Evolutionary conservation across 2,113 vertebrate genomes (phyloP), one percentile per base, ranked within the genome.

Genomic region (Speoplatyrhinus poulsoni): DNA sequence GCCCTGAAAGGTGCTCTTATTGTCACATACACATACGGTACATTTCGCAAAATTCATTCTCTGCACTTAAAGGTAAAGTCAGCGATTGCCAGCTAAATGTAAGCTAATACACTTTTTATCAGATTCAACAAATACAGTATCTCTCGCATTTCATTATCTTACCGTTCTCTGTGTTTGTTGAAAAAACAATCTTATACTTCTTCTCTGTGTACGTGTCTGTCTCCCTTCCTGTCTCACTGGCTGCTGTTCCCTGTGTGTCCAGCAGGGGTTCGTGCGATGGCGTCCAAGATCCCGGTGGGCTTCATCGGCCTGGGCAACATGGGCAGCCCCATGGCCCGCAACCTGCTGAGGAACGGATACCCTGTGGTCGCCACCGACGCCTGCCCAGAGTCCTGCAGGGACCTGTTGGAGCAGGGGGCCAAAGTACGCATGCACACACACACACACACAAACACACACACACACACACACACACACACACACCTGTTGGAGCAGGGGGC

Each of bases 281-380:
- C 97, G 85, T 99, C 98, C 72, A 99, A 99, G 91, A 98, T 96
- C 49, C 94, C 96, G 19, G 94, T 99, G 87, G 98, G 98, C 79
- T 99, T 99, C 73, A 77, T 99, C 85, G 98, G 98, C 36, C 87
- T 99, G 83, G 98, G 98, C 65, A 98, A 99, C 86, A 99, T 99
- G 98, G 98, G 98, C 65, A 98, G 88, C 82, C 98, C 97, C 67
- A 99, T 99, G 98, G 98, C 98, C 73, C 96, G 90, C 91, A 99
- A 99, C 86, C 94, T 99, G 75, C 77, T 98, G 78, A 97, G 95
- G 82, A 95, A 98, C 11, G 98, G 97, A 60, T 99, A 99, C 85
- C 98, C 97, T 3, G 90, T 99, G 58, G 92, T 99, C 79, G 94
- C 95, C 53, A 95, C 95, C 36, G 98, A 99, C 83, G 91, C 97